Base-by-base conservation (phyloP, 2,113 vertebrate species). In the Sus scrofa region DNA sequence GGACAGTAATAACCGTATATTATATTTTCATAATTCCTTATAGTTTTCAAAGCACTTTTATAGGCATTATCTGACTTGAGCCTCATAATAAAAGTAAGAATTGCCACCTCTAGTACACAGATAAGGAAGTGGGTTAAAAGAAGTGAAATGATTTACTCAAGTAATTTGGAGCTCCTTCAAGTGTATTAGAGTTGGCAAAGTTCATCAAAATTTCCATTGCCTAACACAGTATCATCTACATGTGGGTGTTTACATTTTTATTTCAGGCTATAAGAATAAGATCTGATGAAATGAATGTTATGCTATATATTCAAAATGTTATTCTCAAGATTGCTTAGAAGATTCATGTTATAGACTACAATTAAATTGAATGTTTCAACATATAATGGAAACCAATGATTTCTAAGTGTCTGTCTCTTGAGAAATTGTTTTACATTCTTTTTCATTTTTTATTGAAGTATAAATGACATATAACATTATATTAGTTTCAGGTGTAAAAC, bases 11-110 rank as follows among this genome's bases (percentile, higher is more conserved):
- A 84, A 87, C 24, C 5, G 32, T 88, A 54, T 32, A 15, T 86
- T 87, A 68, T 68, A 90, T 78, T 85, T 92, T 70, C n/a, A 71
- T 44, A 26, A 32, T 67, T 75, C n/a, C 8, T 84, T 84, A 7
- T 0, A 37, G 18, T 86, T 96, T 44, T 96, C 27, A 82, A 96
- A n/a, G n/a, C n/a, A 78, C 39, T 93, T 95, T 94, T 65, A 54
- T 44, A 91, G 44, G 2, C n/a, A 63, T 87, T 50, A 39, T 96
- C 18, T 95, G 44, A 73, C 70, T 89, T 75, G 16, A 95, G n/a
- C 37, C 56, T 96, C 39, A 91, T 19, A 86, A 73, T 96, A 68
- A 68, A 89, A 62, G 18, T 30, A 94, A 34, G 50, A 96, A 86
- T 67, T 87, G 82, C 52, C 83, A 74, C 37, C 22, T 82, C 44